Conservation (phyloP, 2,888 invertebrate genomes). For the Trachelus iudaicus region DNA sequence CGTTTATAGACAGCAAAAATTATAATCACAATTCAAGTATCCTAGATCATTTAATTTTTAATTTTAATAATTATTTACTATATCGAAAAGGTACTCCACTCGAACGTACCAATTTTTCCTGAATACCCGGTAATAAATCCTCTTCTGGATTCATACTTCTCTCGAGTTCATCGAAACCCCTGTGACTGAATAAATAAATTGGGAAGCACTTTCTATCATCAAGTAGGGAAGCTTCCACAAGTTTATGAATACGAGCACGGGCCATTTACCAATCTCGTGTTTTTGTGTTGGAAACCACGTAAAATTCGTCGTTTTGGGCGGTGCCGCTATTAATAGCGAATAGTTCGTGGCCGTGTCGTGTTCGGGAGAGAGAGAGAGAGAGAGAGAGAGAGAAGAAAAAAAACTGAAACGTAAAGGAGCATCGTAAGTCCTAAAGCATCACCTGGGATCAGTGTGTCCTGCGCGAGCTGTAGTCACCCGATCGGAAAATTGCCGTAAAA, state of each 20-base stretch:
- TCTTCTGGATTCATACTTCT: neutral
- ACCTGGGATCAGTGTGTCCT: slow-evolving; percentile 5
- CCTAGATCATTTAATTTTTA: neutral
- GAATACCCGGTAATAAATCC: neutral
- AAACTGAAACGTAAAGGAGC: neutral
- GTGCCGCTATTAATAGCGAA: slow-evolving; percentile 20
- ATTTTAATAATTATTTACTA: neutral
- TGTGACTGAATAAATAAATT: neutral
- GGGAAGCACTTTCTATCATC: neutral
- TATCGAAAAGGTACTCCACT: neutral
- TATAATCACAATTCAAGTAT: neutral
- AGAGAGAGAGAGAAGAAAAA: neutral
- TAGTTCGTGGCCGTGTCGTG: slow-evolving; percentile 17
- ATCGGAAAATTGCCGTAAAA: slow-evolving; percentile 65
- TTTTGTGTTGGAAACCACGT: slow-evolving; percentile 42
- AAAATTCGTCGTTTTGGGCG: slow-evolving; percentile 36
- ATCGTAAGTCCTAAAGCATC: slow-evolving; percentile 1
- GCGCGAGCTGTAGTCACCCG: slow-evolving; percentile 40
- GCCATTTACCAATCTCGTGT: slow-evolving; percentile 35
- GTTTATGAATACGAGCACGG: slow-evolving; percentile 29
- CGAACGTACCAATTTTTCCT: neutral
- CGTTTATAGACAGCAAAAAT: neutral
- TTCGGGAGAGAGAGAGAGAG: neutral
- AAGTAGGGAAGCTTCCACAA: neutral
- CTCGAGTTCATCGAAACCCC: neutral